Percentiles rank a stretch among this genome's conserved stretches.
Evolutionary conservation across 2,113 vertebrate genomes (phyloP).

Genomic region (Microcebus jonahi): DNA sequence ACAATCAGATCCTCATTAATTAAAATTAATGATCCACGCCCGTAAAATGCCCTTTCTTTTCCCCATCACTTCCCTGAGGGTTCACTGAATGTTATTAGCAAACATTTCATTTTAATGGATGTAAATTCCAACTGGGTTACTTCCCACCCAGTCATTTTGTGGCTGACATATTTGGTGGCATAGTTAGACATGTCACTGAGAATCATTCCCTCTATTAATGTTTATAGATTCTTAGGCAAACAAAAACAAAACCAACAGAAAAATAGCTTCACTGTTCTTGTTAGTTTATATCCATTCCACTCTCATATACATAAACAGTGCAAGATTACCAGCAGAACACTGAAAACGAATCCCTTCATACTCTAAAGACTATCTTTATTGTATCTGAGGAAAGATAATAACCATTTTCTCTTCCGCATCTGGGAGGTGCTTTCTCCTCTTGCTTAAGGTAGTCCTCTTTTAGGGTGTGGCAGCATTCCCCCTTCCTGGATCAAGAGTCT

Average conservation of each 20-base stretch:
- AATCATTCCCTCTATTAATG: neutral
- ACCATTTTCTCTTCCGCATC: neutral
- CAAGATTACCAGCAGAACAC: neutral
- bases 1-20: neutral
- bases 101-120: neutral
- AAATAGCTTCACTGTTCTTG: neutral
- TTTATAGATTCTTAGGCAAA: neutral
- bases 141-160: neutral
- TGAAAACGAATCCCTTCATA: neutral
- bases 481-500: neutral
- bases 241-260: neutral
- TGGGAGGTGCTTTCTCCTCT: neutral
- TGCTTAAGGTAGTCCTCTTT: accelerated
- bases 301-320: neutral
- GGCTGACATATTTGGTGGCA: neutral
- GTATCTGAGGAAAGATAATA: too few relatives aligned
- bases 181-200: neutral
- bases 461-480: neutral
- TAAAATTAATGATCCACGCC: constrained; percentile 6
- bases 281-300: neutral
- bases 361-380: neutral
- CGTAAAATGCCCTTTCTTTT: neutral
- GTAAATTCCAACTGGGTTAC: neutral
- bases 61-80: neutral
- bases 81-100: neutral